Conservation (phyloP, 2,797 vertebrate species). For the Molossus alvarezi region DNA sequence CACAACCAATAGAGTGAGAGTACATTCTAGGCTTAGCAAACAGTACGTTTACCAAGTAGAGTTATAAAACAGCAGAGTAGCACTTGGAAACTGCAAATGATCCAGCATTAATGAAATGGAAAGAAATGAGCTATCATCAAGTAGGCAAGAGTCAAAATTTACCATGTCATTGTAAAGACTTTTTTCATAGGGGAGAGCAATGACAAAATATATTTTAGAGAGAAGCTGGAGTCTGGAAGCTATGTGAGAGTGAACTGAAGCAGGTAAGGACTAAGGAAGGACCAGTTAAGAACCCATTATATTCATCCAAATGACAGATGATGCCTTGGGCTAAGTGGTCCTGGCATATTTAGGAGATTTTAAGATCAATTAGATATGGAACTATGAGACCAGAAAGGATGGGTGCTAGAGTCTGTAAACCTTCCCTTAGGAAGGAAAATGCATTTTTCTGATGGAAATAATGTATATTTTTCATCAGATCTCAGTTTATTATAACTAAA, state of each 20-base stretch:
- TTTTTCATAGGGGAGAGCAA: not conserved
- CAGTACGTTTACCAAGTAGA: not conserved
- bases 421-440: not conserved
- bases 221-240: not conserved
- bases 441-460: not conserved
- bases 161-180: not conserved
- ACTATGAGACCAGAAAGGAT: not conserved
- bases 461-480: not conserved
- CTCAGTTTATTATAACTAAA: not conserved
- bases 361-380: constrained; percentile 5
- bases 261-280: not conserved
- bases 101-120: not conserved
- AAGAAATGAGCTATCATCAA: not conserved
- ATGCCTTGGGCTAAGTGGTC: not conserved
- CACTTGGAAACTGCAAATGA: not conserved
- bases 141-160: not conserved
- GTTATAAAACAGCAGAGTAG: not conserved
- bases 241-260: not conserved
- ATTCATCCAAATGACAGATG: not conserved
- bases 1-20: not conserved
- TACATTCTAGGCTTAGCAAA: not conserved
- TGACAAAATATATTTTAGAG: not conserved
- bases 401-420: not conserved
- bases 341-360: not conserved
- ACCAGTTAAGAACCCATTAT: not conserved